These are phyloP conservation scores for Dunckerocampus dactyliophorus DNA, from an alignment of 2,113 vertebrate species.

Conservation along the genomic window DNA sequence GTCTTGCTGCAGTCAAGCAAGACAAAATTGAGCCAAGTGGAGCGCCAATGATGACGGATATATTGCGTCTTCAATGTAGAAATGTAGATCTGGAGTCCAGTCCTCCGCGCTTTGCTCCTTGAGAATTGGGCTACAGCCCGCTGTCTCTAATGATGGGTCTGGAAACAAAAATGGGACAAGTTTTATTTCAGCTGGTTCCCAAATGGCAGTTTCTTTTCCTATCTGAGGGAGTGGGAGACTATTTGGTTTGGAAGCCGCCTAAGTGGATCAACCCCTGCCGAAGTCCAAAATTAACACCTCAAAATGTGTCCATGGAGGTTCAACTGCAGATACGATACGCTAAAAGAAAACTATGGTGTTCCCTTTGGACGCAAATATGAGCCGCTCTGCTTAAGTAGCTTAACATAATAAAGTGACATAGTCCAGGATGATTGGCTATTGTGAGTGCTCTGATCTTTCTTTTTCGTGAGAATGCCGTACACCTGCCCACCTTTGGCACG, in stretches of 20 bases:
- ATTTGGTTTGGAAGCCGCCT: constrained; percentile 21
- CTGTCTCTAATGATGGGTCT: constrained; percentile 37
- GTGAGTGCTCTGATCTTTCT: no score
- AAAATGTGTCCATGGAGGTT: constrained; percentile 18
- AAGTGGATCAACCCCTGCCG: background rate
- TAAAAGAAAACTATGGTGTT: constrained; percentile 1
- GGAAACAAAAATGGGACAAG: constrained; percentile 15
- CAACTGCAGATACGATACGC: background rate
- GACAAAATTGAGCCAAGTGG: constrained; percentile 3
- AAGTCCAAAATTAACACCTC: constrained; percentile 22
- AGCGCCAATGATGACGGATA: constrained; percentile 36
- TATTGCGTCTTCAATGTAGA: constrained; percentile 26
- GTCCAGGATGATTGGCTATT: no score
- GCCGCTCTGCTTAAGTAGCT: background rate
- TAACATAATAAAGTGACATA: background rate
- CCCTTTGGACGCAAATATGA: constrained; percentile 1
- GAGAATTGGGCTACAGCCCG: constrained; percentile 18
- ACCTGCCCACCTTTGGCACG: no score
- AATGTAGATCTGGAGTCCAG: constrained; percentile 10
- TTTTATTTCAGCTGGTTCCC: constrained; percentile 21
- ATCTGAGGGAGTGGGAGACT: constrained; percentile 9
- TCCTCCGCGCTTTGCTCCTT: background rate
- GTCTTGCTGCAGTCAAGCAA: constrained; percentile 16
- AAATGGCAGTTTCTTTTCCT: constrained; percentile 8
- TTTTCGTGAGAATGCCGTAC: no score